A percentile compares a stretch with the other conserved stretches of the same genome.
Evolutionary conservation across 2,888 invertebrate species (phyloP).

Genomic region (Papilio demoleus): DNA sequence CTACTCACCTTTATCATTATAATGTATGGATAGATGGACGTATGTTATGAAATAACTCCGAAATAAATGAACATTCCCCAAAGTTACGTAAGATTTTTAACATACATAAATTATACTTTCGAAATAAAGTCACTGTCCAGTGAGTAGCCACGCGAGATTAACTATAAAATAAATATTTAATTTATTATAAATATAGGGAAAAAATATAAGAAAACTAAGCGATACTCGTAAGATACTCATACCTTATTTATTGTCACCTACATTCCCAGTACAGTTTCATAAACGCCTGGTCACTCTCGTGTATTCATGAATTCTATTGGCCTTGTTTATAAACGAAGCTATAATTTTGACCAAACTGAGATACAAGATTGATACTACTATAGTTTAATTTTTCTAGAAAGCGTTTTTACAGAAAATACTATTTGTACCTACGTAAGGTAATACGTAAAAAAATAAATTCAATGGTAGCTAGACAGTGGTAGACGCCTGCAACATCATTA

Average conservation of each 20-base stretch:
- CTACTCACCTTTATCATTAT: not conserved
- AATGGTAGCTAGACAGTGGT: not conserved
- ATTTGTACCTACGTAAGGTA: too few species aligned
- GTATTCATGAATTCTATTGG: not conserved
- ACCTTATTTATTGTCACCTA: not conserved
- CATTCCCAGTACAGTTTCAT: not conserved
- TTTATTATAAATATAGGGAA: too few species aligned
- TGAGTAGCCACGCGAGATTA: too few species aligned
- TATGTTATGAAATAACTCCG: not conserved
- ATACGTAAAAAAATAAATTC: too few species aligned
- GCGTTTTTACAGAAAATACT: not conserved
- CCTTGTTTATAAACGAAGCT: conserved; percentile 7
- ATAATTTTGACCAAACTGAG: not conserved
- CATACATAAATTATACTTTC: too few species aligned
- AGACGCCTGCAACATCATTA: too few species aligned
- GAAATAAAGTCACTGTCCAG: too few species aligned
- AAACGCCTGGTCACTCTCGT: not conserved
- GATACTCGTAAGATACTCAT: too few species aligned
- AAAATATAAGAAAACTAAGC: too few species aligned
- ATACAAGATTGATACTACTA: not conserved
- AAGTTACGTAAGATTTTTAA: too few species aligned
- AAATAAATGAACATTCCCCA: not conserved
- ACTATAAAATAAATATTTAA: too few species aligned
- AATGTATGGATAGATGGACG: not conserved
- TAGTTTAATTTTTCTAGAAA: not conserved